These are phyloP conservation scores for Torymus auratus DNA, from an alignment of 2,888 invertebrate genomes.

Conservation along the genomic window DNA sequence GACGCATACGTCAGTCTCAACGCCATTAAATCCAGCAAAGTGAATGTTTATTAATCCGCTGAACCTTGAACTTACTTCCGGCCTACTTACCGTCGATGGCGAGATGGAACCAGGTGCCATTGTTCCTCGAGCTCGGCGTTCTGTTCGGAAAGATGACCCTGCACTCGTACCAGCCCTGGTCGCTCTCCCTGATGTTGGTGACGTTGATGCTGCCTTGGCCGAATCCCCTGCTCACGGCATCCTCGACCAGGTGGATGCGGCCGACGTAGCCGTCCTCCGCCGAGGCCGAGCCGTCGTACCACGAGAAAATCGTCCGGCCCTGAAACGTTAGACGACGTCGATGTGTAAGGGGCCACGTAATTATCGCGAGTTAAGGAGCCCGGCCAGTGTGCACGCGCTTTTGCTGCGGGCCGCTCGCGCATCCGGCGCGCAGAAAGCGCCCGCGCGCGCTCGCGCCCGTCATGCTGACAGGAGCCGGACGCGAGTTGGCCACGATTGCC, in stretches of 20 bases:
- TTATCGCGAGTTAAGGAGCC: slow-evolving; percentile 65
- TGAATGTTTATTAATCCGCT: too few species aligned
- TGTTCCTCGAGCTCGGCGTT: slow-evolving; percentile 88
- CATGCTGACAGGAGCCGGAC: slow-evolving; percentile 26
- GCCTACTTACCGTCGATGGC: slow-evolving; percentile 87
- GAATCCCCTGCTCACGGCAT: slow-evolving; percentile 79
- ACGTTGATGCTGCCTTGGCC: slow-evolving; percentile 89
- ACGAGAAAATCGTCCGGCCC: slow-evolving; percentile 89
- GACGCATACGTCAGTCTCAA: slow-evolving; percentile 12
- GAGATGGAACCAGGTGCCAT: slow-evolving; percentile 93
- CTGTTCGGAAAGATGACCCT: slow-evolving; percentile 92
- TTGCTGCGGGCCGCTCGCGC: slow-evolving; percentile 46
- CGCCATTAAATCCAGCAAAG: neutral
- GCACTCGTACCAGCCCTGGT: slow-evolving; percentile 95
- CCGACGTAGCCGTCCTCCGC: slow-evolving; percentile 85
- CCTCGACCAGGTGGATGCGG: slow-evolving; percentile 83
- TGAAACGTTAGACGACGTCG: slow-evolving; percentile 73
- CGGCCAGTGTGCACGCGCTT: neutral
- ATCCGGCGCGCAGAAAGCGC: slow-evolving; percentile 58
- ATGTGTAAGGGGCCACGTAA: slow-evolving; percentile 54
- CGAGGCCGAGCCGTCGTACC: slow-evolving; percentile 85
- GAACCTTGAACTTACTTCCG: too few species aligned
- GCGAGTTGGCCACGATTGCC: slow-evolving; percentile 37
- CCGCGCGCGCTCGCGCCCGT: neutral
- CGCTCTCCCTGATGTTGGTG: slow-evolving; percentile 90